Conservation (phyloP, 2,888 invertebrate species). For the Dorcus parallelipipedus region DNA sequence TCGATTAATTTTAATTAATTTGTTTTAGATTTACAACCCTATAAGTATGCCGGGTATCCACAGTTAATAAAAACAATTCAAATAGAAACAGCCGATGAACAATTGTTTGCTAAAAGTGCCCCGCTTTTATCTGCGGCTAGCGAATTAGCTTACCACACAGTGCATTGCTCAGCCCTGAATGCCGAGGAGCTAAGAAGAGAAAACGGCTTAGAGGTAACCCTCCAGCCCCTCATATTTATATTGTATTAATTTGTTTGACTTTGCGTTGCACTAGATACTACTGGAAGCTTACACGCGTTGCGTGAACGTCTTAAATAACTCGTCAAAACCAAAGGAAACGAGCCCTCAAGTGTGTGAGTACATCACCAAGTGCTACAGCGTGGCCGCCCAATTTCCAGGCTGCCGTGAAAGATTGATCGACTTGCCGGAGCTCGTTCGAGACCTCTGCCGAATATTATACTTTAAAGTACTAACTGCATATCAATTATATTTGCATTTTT, state of each 20-base stretch:
- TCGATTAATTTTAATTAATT: conserved; percentile 4
- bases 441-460: conserved; percentile 81
- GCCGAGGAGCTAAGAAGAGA: conserved; percentile 96
- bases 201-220: conserved; percentile 76
- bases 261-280: conserved; percentile 56
- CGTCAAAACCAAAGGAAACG: conserved; percentile 73
- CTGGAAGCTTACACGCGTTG: conserved; percentile 92
- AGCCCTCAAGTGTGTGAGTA: conserved; percentile 90
- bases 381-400: conserved; percentile 88
- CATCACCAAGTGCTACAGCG: conserved; percentile 90
- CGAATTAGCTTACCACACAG: conserved; percentile 94
- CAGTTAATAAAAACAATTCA: conserved; percentile 94
- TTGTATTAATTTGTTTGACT: not conserved
- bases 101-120: conserved; percentile 81
- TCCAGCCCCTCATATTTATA: not conserved
- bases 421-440: conserved; percentile 81
- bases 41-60: conserved; percentile 99
- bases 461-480: conserved; percentile 63
- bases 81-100: conserved; percentile 89
- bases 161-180: conserved; percentile 93
- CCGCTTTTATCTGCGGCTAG: conserved; percentile 87
- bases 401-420: conserved; percentile 86
- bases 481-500: not conserved
- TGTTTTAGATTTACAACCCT: conserved; percentile 77
- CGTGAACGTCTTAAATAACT: conserved; percentile 81